Conservation (phyloP, 2,888 invertebrate species). For the Campopleginae sp. region DNA sequence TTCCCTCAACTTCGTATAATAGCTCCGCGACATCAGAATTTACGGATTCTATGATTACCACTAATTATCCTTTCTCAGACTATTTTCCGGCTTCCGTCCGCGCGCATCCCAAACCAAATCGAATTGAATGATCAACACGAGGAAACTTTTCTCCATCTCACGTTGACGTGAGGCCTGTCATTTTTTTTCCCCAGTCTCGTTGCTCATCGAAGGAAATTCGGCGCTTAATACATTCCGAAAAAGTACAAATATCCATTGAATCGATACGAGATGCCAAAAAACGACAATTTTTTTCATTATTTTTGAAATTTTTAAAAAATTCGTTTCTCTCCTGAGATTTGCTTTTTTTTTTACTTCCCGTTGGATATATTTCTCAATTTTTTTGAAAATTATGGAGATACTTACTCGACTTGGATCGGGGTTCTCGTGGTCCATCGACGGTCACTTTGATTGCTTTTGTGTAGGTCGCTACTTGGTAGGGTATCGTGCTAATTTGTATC, state of each 20-base stretch:
- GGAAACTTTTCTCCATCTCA: background rate
- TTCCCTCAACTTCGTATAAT: slow-evolving; percentile 60
- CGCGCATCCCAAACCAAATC: background rate
- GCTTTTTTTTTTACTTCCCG: background rate
- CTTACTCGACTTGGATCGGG: slow-evolving; percentile 98
- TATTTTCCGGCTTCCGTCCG: background rate
- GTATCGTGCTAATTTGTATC: slow-evolving; percentile 94
- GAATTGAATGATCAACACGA: background rate
- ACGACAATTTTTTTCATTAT: background rate
- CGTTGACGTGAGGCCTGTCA: background rate
- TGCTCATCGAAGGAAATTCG: background rate
- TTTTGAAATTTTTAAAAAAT: background rate
- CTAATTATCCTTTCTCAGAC: slow-evolving; percentile 1
- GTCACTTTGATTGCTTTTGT: slow-evolving; percentile 99
- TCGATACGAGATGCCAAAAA: background rate
- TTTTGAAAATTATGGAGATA: slow-evolving; percentile 74
- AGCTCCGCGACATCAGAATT: slow-evolving; percentile 20
- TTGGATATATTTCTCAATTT: background rate
- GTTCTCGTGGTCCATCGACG: slow-evolving; percentile 99
- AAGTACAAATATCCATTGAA: background rate
- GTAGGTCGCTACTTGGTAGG: slow-evolving; percentile 95
- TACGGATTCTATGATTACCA: slow-evolving; percentile 29
- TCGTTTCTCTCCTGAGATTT: background rate
- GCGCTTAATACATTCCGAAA: background rate
- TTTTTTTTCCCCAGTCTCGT: background rate